A percentile compares a stretch with the other conserved stretches of the same genome.
Conservation (phyloP, 1,140 invertebrate species). For the Cydia pomonella region DNA sequence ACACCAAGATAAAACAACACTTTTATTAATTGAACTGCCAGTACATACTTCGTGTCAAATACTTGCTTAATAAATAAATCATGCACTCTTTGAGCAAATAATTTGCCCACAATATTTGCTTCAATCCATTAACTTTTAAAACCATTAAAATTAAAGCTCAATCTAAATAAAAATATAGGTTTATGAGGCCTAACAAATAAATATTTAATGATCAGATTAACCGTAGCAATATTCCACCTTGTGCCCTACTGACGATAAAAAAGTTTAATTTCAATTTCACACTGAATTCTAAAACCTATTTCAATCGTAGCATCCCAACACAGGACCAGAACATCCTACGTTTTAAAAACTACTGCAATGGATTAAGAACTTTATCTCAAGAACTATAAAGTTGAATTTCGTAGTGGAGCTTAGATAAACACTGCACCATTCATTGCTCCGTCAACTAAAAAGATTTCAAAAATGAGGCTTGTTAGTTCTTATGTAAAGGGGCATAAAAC, state of each 20-base stretch:
- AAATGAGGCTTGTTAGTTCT: conserved; percentile 65
- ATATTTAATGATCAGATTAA: conserved; percentile 60
- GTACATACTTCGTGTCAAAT: neutral
- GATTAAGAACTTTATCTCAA: conserved; percentile 43
- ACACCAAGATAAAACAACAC: too few species aligned
- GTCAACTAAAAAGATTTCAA: conserved; percentile 66
- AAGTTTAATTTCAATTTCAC: conserved; percentile 77
- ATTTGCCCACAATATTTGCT: conserved; percentile 43
- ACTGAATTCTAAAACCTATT: conserved; percentile 73
- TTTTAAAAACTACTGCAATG: conserved; percentile 8
- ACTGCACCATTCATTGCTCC: conserved; percentile 59
- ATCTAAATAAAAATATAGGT: conserved; percentile 50
- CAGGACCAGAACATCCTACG: conserved; percentile 46
- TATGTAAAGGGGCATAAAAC: conserved; percentile 59
- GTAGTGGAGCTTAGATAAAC: conserved; percentile 32
- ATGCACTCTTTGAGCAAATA: neutral
- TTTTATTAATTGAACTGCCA: neutral
- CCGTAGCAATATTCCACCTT: conserved; percentile 45
- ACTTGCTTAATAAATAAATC: conserved; percentile 8
- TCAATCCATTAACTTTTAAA: conserved; percentile 49
- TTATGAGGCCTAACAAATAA: conserved; percentile 66
- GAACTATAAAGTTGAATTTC: conserved; percentile 36
- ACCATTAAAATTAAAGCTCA: conserved; percentile 43
- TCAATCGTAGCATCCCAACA: conserved; percentile 54
- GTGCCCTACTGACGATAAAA: conserved; percentile 51